Conservation (phyloP, 1,140 invertebrate species). For the Mactra quadrangularis region DNA sequence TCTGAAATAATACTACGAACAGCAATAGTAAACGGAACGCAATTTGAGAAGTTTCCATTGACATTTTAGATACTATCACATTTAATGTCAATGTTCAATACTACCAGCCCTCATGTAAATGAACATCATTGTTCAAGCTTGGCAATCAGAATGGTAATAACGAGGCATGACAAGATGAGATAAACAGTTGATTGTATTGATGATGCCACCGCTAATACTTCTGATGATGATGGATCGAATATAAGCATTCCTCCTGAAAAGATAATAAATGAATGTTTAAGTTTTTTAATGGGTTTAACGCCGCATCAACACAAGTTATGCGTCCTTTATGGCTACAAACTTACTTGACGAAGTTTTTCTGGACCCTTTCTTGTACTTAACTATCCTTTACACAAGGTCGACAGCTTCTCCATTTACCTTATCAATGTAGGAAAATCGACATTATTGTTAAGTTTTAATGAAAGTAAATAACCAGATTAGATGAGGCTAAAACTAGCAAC, state of each 20-base stretch:
- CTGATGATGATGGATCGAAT: constrained; percentile 43
- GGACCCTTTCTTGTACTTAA: neutral
- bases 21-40: too few relatives aligned
- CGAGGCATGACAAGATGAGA: neutral
- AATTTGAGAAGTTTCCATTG: too few relatives aligned
- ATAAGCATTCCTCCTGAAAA: constrained; percentile 37
- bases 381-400: neutral
- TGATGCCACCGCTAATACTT: constrained; percentile 13
- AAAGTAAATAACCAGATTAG: neutral
- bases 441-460: neutral
- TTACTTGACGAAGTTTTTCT: neutral
- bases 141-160: too few relatives aligned
- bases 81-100: too few relatives aligned
- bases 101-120: too few relatives aligned
- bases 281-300: neutral
- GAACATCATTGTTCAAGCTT: too few relatives aligned
- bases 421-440: too few relatives aligned
- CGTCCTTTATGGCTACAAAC: neutral
- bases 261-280: neutral
- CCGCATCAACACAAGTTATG: neutral
- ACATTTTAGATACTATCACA: too few relatives aligned
- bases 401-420: too few relatives aligned
- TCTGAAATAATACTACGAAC: too few relatives aligned
- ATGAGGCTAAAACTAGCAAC: neutral
- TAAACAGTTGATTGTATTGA: neutral